These are phyloP conservation scores for Corbicula japonica DNA, from an alignment of 2,888 invertebrate species.

Conservation along the genomic window DNA sequence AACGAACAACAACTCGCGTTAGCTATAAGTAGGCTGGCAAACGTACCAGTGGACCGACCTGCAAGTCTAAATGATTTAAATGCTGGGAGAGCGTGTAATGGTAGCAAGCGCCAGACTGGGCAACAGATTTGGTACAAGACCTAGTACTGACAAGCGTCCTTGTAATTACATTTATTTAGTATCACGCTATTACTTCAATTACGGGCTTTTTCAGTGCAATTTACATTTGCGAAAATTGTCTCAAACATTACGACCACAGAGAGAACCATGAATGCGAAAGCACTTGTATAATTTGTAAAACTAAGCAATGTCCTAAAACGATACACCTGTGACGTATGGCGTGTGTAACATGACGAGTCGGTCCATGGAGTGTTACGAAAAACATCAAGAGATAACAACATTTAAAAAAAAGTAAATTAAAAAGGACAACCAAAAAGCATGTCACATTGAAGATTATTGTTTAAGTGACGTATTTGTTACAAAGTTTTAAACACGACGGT, in stretches of 20 bases:
- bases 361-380: slow-evolving; percentile 6
- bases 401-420: slow-evolving; percentile 19
- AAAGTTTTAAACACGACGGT: slow-evolving; percentile 5
- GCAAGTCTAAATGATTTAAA: no score
- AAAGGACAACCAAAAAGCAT: slow-evolving; percentile 11
- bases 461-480: slow-evolving; percentile 36
- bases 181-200: no score
- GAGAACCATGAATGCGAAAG: slow-evolving; percentile 17
- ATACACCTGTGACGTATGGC: slow-evolving; percentile 6
- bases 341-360: slow-evolving; percentile 36
- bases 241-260: slow-evolving; percentile 22
- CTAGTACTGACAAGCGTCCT: no score
- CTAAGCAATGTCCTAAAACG: slow-evolving; percentile 15
- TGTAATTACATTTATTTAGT: no score
- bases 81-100: no score
- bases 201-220: no score
- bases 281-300: slow-evolving; percentile 36
- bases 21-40: no score
- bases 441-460: slow-evolving; percentile 29
- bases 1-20: no score
- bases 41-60: no score
- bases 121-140: no score
- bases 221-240: no score
- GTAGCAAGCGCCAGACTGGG: no score
- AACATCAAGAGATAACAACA: neutral